Conservation (phyloP, 2,888 invertebrate genomes). For the Sarcophaga carnaria region DNA sequence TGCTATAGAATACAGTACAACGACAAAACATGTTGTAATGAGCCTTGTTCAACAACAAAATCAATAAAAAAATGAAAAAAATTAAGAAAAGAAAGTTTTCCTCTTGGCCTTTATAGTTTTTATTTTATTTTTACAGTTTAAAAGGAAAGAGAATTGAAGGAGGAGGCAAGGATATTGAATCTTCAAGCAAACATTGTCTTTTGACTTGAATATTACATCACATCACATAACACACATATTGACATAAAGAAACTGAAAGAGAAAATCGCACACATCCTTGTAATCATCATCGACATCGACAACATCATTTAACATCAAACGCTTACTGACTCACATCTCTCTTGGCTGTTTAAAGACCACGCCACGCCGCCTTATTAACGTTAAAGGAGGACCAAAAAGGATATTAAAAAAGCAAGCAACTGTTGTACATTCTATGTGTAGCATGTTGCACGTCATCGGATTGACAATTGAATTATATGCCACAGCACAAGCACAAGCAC, state of each 20-base stretch:
- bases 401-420: slow-evolving; percentile 26
- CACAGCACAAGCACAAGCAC: slow-evolving; percentile 26
- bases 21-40: slow-evolving; percentile 74
- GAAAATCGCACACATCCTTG: neutral
- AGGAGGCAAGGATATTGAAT: neutral
- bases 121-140: slow-evolving; percentile 7
- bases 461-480: slow-evolving; percentile 72
- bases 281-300: neutral
- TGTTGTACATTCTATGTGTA: slow-evolving; percentile 42
- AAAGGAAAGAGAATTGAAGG: neutral
- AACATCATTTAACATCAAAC: neutral
- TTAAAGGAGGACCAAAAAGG: slow-evolving; percentile 39
- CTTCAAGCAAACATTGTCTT: slow-evolving; percentile 61
- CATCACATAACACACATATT: slow-evolving; percentile 35
- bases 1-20: slow-evolving; percentile 58
- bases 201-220: slow-evolving; percentile 62
- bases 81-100: slow-evolving; percentile 56
- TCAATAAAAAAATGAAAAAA: slow-evolving; percentile 60
- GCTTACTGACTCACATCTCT: neutral
- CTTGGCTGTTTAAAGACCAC: neutral
- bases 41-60: slow-evolving; percentile 74
- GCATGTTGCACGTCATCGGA: slow-evolving; percentile 71
- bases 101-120: slow-evolving; percentile 39
- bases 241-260: neutral
- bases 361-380: slow-evolving; percentile 6